phyloP scores from a whole-genome alignment of 2,888 invertebrate genomes.

The Thecophora atra region DNA sequence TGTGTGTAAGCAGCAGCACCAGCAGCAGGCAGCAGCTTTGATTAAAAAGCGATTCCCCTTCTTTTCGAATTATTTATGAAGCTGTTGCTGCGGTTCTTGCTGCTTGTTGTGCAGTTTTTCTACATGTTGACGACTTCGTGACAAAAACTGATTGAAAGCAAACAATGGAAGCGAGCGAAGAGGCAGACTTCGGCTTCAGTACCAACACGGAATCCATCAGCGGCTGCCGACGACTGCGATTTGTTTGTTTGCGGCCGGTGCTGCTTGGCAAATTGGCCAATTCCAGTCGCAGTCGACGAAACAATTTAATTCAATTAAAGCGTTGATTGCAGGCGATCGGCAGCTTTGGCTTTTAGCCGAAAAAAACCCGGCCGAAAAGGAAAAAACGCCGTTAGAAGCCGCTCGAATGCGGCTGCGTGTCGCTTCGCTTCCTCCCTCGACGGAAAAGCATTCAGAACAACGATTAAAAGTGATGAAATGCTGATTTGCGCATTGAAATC shows the following conservation, averaged over 20 bases:
- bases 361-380: background rate
- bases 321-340: slow-evolving; percentile 15
- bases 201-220: background rate
- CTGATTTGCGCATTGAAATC: too few species aligned
- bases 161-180: slow-evolving; percentile 52
- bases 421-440: too few species aligned
- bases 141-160: slow-evolving; percentile 64
- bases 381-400: slow-evolving; percentile 1
- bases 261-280: slow-evolving; percentile 58
- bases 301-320: slow-evolving; percentile 62
- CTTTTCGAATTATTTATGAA: slow-evolving; percentile 51
- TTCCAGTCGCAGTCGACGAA: slow-evolving; percentile 54
- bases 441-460: too few species aligned
- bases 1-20: slow-evolving; percentile 7
- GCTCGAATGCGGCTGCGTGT: slow-evolving; percentile 4
- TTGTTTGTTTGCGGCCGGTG: slow-evolving; percentile 17
- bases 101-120: slow-evolving; percentile 49
- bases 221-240: background rate
- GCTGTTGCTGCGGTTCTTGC: slow-evolving; percentile 19
- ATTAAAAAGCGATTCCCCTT: slow-evolving; percentile 4
- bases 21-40: too few species aligned
- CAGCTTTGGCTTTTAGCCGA: slow-evolving; percentile 14
- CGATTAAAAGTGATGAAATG: too few species aligned
- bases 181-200: background rate
- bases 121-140: slow-evolving; percentile 58